Conservation (phyloP, 2,113 vertebrate genomes). For the Bos javanicus region DNA sequence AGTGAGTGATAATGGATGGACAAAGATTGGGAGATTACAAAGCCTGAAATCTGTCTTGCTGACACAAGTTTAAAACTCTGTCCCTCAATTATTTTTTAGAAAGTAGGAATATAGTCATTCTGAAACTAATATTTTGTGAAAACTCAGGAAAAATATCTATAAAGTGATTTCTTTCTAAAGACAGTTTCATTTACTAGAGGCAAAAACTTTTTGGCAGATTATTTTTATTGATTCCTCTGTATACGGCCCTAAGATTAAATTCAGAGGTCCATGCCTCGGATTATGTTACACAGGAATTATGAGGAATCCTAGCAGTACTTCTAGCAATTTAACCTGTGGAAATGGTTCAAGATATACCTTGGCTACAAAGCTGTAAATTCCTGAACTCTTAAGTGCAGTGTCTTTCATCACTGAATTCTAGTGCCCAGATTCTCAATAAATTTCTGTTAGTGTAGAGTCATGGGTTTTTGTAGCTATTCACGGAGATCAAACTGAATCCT, state of each 20-base stretch:
- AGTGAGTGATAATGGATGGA: neutral
- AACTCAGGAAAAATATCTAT: neutral
- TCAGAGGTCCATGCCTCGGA: neutral
- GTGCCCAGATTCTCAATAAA: neutral
- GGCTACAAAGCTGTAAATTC: neutral
- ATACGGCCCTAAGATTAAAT: neutral
- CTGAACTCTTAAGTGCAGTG: neutral
- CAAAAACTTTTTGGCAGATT: neutral
- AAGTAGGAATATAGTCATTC: neutral
- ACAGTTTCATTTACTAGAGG: neutral
- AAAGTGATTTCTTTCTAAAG: neutral
- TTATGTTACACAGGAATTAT: neutral
- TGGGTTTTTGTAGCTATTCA: neutral
- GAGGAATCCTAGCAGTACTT: neutral
- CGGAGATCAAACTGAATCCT: neutral
- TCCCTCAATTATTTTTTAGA: neutral
- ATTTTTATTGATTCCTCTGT: neutral
- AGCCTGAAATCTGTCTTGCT: neutral
- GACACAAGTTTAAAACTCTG: neutral
- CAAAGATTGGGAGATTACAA: neutral
- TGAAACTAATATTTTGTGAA: neutral
- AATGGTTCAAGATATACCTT: neutral
- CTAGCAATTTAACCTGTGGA: neutral
- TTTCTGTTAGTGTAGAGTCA: neutral
- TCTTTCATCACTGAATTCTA: neutral